Conservation (phyloP, 2,797 vertebrate species). For the Fundulus diaphanus region DNA sequence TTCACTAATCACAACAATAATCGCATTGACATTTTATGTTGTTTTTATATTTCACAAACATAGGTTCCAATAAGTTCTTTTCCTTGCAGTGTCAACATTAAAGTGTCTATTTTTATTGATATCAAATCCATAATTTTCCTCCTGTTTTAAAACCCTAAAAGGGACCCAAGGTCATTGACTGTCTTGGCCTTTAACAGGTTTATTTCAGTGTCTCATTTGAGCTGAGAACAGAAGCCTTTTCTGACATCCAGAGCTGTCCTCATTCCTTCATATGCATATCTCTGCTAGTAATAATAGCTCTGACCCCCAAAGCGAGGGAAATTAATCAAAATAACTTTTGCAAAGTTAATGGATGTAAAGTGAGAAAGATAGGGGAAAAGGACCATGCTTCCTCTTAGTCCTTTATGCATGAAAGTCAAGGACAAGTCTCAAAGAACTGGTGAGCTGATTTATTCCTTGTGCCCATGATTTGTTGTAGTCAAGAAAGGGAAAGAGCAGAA, state of each 20-base stretch:
- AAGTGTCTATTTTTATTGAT: too few species aligned
- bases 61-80: too few species aligned
- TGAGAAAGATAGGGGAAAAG: conserved; percentile 37
- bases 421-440: conserved; percentile 44
- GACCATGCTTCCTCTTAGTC: conserved; percentile 60
- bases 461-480: conserved; percentile 47
- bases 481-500: conserved; percentile 43
- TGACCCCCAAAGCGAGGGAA: conserved; percentile 69
- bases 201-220: not conserved
- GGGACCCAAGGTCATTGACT: not conserved
- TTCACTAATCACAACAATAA: too few species aligned
- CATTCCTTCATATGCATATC: conserved; percentile 57
- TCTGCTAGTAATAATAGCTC: conserved; percentile 71
- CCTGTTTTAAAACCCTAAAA: not conserved
- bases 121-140: too few species aligned
- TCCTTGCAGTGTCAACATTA: too few species aligned
- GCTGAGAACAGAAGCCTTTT: not conserved
- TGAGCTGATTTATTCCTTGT: conserved; percentile 34
- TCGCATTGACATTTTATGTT: too few species aligned
- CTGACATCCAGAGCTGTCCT: conserved; percentile 42
- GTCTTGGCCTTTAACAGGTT: not conserved
- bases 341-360: conserved; percentile 73
- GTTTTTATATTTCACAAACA: too few species aligned
- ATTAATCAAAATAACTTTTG: conserved; percentile 70
- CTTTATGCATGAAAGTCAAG: conserved; percentile 62